These are phyloP conservation scores for Schizopygopsis malacanthus DNA, from an alignment of 2,797 vertebrate species.

Conservation along the genomic window DNA sequence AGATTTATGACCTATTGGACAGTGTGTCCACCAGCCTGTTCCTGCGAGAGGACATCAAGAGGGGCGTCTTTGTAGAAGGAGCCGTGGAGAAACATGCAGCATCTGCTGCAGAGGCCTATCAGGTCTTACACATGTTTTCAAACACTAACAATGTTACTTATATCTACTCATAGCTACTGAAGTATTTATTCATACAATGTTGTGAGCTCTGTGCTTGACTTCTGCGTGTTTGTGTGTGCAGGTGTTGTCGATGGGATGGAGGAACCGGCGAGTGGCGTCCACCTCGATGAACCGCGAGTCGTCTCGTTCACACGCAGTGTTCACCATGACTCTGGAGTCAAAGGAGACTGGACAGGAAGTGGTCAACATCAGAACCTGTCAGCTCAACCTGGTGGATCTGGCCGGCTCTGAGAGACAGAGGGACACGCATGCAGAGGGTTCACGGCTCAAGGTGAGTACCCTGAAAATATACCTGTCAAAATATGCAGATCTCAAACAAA, in stretches of 20 bases:
- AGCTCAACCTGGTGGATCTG: constrained; percentile 94
- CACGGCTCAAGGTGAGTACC: constrained; percentile 86
- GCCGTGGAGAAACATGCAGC: constrained; percentile 90
- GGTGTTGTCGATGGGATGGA: constrained; percentile 94
- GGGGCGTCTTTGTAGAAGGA: constrained; percentile 95
- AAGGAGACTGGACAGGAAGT: constrained; percentile 88
- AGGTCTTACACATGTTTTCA: constrained; percentile 75
- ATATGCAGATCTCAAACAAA: not conserved
- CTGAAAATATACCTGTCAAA: not conserved
- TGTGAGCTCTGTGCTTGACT: not conserved
- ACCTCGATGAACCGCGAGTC: constrained; percentile 98
- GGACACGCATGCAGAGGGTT: constrained; percentile 91
- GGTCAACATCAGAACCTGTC: constrained; percentile 91
- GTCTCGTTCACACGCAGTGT: constrained; percentile 94
- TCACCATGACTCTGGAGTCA: constrained; percentile 92
- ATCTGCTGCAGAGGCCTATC: constrained; percentile 93
- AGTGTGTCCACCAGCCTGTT: constrained; percentile 91
- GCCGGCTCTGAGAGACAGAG: constrained; percentile 95
- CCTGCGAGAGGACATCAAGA: constrained; percentile 94
- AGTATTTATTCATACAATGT: not conserved
- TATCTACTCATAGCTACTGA: not conserved
- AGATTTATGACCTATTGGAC: constrained; percentile 95
- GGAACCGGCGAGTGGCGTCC: constrained; percentile 92
- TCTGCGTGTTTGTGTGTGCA: constrained; percentile 44
- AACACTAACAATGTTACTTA: not conserved